Percentiles rank a stretch among this genome's conserved stretches.
These are phyloP conservation scores for Acanthis flammea DNA, from an alignment of 2,797 vertebrate genomes.

Conservation along the genomic window DNA sequence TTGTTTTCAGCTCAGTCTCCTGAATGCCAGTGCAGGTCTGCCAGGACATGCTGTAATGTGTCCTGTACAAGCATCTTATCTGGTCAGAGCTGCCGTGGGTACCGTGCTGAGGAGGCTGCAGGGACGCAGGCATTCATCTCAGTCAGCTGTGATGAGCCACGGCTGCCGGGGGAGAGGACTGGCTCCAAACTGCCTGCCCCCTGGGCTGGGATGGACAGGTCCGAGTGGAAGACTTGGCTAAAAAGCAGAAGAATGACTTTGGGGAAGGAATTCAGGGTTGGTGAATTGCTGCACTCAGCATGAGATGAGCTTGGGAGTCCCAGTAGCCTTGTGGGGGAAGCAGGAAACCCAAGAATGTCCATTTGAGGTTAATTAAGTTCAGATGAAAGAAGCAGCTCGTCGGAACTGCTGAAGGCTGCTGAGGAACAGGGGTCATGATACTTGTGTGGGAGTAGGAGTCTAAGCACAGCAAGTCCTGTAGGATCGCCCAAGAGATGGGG, in stretches of 20 bases:
- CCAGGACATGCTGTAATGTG: background rate
- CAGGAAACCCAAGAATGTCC: background rate
- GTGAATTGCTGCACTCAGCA: background rate
- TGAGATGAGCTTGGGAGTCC: background rate
- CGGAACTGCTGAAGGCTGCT: background rate
- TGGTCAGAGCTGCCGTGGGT: background rate
- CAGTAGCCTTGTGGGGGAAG: background rate
- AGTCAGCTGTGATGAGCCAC: conserved; percentile 17
- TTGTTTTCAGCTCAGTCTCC: background rate
- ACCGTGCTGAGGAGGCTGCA: background rate
- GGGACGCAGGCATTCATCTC: conserved; percentile 16
- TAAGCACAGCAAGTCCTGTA: accelerated
- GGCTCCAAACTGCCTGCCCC: background rate
- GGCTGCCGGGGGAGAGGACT: conserved; percentile 18
- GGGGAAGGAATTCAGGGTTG: background rate
- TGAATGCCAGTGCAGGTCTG: background rate
- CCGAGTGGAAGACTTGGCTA: accelerated
- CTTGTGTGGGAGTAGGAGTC: background rate
- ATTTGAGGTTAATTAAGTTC: background rate
- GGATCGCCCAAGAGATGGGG: accelerated
- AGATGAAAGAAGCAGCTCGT: background rate
- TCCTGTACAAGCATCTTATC: background rate
- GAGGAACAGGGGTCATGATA: background rate
- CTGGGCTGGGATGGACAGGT: background rate
- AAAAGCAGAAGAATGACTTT: background rate